Evolutionary conservation across 2,888 invertebrate genomes (phyloP).

Genomic region (Phyto melanocephala): DNA sequence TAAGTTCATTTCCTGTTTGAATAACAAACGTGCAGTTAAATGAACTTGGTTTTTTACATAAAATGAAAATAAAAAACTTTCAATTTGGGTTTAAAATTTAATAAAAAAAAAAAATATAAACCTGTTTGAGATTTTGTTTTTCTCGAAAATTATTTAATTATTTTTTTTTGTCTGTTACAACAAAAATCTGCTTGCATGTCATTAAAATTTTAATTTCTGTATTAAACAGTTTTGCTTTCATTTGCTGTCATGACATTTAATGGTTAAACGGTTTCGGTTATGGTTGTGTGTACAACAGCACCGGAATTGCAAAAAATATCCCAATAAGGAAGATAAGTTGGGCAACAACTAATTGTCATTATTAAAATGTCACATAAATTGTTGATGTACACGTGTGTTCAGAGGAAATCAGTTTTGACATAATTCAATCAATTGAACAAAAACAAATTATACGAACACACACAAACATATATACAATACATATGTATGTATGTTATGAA

Average conservation of each 20-base stretch:
- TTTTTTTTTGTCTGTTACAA: neutral
- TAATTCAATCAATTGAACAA: too few species aligned
- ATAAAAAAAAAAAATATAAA: constrained; percentile 9
- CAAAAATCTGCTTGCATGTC: neutral
- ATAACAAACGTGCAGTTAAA: constrained; percentile 18
- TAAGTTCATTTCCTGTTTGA: constrained; percentile 21
- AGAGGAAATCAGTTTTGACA: too few species aligned
- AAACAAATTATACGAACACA: too few species aligned
- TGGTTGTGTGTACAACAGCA: too few species aligned
- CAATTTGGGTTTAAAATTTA: neutral
- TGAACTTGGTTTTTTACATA: constrained; percentile 14
- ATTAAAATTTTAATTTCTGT: constrained; percentile 28
- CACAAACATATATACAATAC: too few species aligned
- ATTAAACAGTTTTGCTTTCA: neutral
- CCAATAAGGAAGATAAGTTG: constrained; percentile 26
- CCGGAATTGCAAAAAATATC: too few species aligned
- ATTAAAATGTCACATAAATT: too few species aligned
- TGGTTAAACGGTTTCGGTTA: neutral
- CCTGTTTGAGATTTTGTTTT: constrained; percentile 2
- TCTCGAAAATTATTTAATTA: neutral
- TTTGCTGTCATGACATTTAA: neutral
- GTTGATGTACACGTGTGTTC: too few species aligned
- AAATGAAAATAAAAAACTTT: constrained; percentile 14
- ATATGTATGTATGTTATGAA: too few species aligned
- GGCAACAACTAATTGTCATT: too few species aligned